Conservation (phyloP, 2,797 vertebrate genomes). For the Hozukius guyotensis region DNA sequence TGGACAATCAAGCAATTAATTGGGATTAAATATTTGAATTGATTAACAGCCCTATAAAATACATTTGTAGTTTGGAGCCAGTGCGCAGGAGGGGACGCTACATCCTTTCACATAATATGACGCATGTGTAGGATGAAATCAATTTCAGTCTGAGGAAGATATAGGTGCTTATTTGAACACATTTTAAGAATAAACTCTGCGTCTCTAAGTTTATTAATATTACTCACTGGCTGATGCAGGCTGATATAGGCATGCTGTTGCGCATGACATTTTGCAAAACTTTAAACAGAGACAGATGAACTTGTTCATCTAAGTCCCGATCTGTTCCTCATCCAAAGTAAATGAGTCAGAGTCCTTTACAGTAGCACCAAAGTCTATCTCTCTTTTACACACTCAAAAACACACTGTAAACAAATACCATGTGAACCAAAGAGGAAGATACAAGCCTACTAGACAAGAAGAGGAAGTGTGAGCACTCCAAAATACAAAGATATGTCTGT, state of each 20-base stretch:
- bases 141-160: background rate
- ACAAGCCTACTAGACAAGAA: slow-evolving; percentile 21
- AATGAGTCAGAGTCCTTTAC: slow-evolving; percentile 28
- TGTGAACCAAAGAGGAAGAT: background rate
- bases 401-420: background rate
- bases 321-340: background rate
- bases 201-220: background rate
- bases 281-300: background rate
- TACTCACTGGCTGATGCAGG: background rate
- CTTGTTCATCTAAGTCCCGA: background rate
- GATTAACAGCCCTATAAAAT: background rate
- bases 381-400: slow-evolving; percentile 16
- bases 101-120: background rate
- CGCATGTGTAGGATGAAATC: background rate
- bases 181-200: background rate
- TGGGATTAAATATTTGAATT: too few relatives aligned
- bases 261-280: background rate
- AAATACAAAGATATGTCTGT: slow-evolving; percentile 34
- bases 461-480: slow-evolving; percentile 47
- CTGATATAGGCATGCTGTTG: background rate
- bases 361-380: background rate
- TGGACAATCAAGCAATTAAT: too few relatives aligned
- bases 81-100: background rate
- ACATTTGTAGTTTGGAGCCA: background rate
- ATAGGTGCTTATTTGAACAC: background rate